Conservation (phyloP, 2,888 invertebrate species). For the Bhutanitis thaidina region DNA sequence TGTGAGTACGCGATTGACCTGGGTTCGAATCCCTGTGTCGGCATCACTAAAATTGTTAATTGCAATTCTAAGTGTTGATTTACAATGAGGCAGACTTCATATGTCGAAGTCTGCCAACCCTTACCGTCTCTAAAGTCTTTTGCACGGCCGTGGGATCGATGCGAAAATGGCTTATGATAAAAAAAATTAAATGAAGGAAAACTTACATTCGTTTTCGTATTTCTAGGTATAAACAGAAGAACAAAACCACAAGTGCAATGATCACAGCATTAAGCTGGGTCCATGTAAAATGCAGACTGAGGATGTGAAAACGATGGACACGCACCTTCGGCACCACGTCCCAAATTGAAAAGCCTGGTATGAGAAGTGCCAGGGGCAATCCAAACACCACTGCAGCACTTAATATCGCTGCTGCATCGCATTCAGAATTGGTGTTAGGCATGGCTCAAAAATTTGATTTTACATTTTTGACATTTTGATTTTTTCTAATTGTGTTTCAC, state of each 20-base stretch:
- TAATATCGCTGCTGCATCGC: conserved; percentile 27
- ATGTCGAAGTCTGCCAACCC: no score
- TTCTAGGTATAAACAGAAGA: conserved; percentile 63
- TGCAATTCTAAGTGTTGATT: no score
- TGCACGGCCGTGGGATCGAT: no score
- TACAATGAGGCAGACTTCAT: no score
- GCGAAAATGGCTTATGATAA: background rate
- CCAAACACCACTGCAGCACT: conserved; percentile 48
- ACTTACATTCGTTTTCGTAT: conserved; percentile 62
- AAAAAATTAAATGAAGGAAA: no score
- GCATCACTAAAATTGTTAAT: no score
- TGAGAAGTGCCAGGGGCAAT: conserved; percentile 55
- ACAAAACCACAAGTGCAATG: conserved; percentile 39
- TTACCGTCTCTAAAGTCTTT: no score
- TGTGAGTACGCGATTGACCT: no score
- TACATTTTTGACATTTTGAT: conserved; percentile 12
- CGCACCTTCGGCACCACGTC: conserved; percentile 57
- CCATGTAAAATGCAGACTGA: conserved; percentile 53
- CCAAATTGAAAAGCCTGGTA: conserved; percentile 62
- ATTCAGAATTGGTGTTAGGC: conserved; percentile 20
- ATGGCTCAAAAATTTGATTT: conserved; percentile 1
- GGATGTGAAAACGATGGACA: conserved; percentile 48
- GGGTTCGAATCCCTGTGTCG: no score
- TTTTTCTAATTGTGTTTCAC: background rate
- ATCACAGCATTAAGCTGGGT: conserved; percentile 47